Base-by-base conservation (phyloP, 1,140 invertebrate species). In the Habropoda laboriosa region DNA sequence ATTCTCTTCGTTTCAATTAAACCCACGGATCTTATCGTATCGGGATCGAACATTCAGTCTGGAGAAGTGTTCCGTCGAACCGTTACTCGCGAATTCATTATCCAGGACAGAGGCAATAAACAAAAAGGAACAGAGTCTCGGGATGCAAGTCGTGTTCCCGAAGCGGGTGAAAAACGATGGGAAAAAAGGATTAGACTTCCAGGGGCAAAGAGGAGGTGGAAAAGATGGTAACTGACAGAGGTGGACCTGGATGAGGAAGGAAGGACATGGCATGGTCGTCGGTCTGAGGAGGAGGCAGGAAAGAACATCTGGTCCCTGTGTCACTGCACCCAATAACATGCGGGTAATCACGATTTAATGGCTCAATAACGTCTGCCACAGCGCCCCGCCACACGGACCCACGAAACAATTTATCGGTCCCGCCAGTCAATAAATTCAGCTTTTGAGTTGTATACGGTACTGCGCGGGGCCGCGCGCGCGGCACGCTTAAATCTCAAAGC, bases 281-380 rank as follows among this genome's bases (percentile, higher is more conserved):
- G 42, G n/a, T 21, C n/a, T 32, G 64, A 40, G 53, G 45, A 24
- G 45, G 24, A 61, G 73, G 76, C 64, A 80, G 32, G 71, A 86
- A 82, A 84, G 85, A 88, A 87, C 78, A 76, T 82, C 75, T 81
- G 77, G 47, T 87, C 79, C 84, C 40, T 78, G 82, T 91, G 89
- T 90, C 89, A 89, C 88, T 84, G 86, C 83, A 79, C 70, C 87
- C 90, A 91, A 91, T 91, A 91, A 90, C 89, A 90, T 80, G 78
- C 86, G 80, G 82, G 87, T 91, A 91, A 91, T 91, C 90, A 91
- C 86, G 85, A 91, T 91, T 91, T 91, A 91, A 91, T 91, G 90
- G 90, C 90, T 91, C 90, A 91, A 91, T 91, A 91, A 91, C 90
- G 89, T 90, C 86, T 83, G 82, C 86, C 88, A 83, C 82, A 85